These are phyloP conservation scores for Asteroscopus sphinx DNA, from an alignment of 2,888 invertebrate species.

Conservation along the genomic window DNA sequence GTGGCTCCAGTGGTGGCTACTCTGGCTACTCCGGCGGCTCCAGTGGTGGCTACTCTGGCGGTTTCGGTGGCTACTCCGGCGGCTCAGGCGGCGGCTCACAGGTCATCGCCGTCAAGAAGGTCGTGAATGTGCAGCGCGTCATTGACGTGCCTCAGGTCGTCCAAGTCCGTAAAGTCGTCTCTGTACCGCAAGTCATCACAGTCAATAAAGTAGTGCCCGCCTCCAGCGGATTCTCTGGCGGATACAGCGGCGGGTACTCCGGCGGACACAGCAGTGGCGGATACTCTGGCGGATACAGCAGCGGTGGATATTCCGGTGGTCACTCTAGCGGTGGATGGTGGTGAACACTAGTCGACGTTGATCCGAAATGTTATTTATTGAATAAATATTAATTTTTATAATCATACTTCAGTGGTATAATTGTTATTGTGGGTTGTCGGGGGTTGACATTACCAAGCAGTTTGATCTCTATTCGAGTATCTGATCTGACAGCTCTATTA, in stretches of 20 bases:
- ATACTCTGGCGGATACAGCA: constrained; percentile 27
- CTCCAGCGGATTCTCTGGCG: constrained; percentile 44
- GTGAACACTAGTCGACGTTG: constrained; percentile 29
- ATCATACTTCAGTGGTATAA: neutral
- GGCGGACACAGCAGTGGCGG: constrained; percentile 23
- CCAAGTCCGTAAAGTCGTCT: constrained; percentile 69
- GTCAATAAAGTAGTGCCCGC: constrained; percentile 74
- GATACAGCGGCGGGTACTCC: constrained; percentile 46
- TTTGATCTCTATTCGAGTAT: no score
- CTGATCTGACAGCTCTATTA: no score
- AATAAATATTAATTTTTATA: constrained; percentile 5
- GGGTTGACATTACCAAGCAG: no score
- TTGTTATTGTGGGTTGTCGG: no score
- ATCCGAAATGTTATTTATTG: constrained; percentile 12
- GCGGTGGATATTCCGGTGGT: constrained; percentile 34
- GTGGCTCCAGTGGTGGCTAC: constrained; percentile 2
- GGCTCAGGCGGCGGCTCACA: constrained; percentile 39
- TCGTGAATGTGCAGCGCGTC: constrained; percentile 69
- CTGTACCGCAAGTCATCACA: constrained; percentile 72
- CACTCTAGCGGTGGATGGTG: constrained; percentile 32
- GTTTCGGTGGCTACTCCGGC: constrained; percentile 6
- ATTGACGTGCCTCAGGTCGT: constrained; percentile 69
- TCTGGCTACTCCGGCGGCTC: neutral
- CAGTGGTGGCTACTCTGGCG: constrained; percentile 3
- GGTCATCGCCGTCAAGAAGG: constrained; percentile 67